Evolutionary conservation across 1,140 invertebrate genomes (phyloP).

Genomic region (Solenopsis invicta): DNA sequence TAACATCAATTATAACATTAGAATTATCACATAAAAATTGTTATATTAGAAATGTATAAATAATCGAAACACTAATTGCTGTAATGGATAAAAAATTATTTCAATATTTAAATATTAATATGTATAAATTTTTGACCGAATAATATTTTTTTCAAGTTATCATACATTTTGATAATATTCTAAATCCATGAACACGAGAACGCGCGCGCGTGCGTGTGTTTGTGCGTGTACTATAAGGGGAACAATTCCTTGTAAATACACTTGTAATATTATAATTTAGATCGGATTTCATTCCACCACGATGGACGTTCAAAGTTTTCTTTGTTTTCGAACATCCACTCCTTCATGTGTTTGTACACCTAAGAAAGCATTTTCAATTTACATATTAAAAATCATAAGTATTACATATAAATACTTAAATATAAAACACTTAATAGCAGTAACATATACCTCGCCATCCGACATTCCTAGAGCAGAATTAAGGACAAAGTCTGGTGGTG

Average conservation of each 20-base stretch:
- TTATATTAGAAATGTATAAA: neutral
- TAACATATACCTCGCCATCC: slow-evolving; percentile 91
- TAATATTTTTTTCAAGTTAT: neutral
- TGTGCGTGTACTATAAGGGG: too few relatives aligned
- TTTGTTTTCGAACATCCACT: slow-evolving; percentile 90
- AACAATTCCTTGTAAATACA: too few relatives aligned
- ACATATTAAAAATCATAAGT: neutral
- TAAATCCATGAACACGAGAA: neutral
- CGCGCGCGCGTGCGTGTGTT: neutral
- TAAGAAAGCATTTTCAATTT: slow-evolving; percentile 79
- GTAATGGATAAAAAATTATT: neutral
- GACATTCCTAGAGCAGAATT: slow-evolving; percentile 94
- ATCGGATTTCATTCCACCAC: slow-evolving; percentile 92
- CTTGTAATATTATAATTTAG: slow-evolving; percentile 78
- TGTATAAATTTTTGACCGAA: neutral
- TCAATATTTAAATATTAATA: slow-evolving; percentile 25
- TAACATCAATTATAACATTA: too few relatives aligned
- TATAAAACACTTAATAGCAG: slow-evolving; percentile 44
- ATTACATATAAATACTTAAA: slow-evolving; percentile 1
- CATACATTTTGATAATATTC: neutral
- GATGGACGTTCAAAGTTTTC: slow-evolving; percentile 91
- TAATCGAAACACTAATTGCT: neutral
- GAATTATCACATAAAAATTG: too few relatives aligned
- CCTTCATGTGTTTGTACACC: slow-evolving; percentile 94
- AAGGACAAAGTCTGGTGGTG: slow-evolving; percentile 95